Base-by-base conservation (phyloP, 1,140 invertebrate genomes). In the Cheumatopsyche charites region DNA sequence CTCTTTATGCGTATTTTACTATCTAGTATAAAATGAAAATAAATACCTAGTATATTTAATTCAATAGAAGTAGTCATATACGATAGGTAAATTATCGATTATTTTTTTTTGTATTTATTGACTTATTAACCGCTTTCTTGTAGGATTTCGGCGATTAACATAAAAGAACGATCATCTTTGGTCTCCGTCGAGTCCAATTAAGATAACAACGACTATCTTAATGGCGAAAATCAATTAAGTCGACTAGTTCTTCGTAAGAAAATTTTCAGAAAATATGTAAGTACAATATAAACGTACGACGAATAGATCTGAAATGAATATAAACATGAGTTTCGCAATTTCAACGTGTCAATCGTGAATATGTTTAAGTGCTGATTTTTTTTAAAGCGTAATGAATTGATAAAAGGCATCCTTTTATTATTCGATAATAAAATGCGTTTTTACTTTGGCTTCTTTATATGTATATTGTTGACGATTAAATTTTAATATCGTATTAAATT, bases 221-320 rank as follows among this genome's bases (percentile, higher is more conserved):
- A 73, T 73, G 71, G 47, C 71, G 69, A 73, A 73, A 73, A 29
- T 65, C 71, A 69, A 68, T 73, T 73, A 61, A 63, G 29, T 21
- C 17, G 23, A 58, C 19, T 58, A 21, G 55, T 25, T 58, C 23
- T 25, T 58, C 23, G 9, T 26, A 7, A 25, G 23, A 7, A n/a
- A 25, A 23, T 25, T 71, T 63, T 36, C 69, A 3, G 13, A 70
- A 23, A 41, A 47, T 63, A 36, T 21, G 41, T 23, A 41, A 36
- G 36, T 17, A 9, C 45, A 25, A 70, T 45, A 42, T 69, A 55
- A 58, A n/a, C 26, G 9, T 58, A n/a, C 23, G 12, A 41, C 47
- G 36, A 55, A 25, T 47, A 13, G 12, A n/a, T 47, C 45, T 13
- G 4, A 13, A 17, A 47, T 47, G 45, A 13, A 47, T 47, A 9